Percentiles rank a stretch among this genome's conserved stretches.
phyloP scores from a whole-genome alignment of 2,888 invertebrate genomes.

The Physocephala rufipes region DNA sequence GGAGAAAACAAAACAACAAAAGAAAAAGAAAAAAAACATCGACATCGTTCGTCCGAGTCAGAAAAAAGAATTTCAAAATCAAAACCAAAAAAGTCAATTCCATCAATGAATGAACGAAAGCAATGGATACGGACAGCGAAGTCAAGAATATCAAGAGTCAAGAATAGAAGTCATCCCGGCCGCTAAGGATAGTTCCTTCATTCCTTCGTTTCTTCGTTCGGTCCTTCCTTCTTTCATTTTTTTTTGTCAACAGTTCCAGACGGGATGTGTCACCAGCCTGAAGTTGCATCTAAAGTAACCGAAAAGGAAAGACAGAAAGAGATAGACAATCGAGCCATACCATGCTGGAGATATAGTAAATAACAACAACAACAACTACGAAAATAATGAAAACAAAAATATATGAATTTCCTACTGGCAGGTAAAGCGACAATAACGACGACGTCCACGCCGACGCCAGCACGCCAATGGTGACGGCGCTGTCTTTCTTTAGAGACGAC shows the following conservation, averaged over 20 bases:
- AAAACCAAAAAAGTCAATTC: conserved; percentile 58
- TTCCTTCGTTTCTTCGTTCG: too few relatives aligned
- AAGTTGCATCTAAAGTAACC: neutral
- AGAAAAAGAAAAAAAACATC: conserved; percentile 26
- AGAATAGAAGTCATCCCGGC: conserved; percentile 5
- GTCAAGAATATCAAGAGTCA: neutral
- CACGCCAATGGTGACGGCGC: too few relatives aligned
- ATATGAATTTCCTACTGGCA: neutral
- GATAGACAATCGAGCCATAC: neutral
- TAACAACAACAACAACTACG: conserved; percentile 2
- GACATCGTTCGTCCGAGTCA: neutral
- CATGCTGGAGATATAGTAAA: neutral
- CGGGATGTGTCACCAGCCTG: conserved; percentile 15
- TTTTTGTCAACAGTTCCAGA: too few relatives aligned
- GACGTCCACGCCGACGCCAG: too few relatives aligned
- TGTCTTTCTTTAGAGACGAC: conserved; percentile 12
- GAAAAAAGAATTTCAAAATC: conserved; percentile 31
- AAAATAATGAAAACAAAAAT: too few relatives aligned
- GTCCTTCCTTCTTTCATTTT: too few relatives aligned
- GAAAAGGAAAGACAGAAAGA: conserved; percentile 3
- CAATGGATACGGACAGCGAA: too few relatives aligned
- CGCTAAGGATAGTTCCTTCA: too few relatives aligned
- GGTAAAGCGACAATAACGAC: neutral
- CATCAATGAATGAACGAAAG: conserved; percentile 54
- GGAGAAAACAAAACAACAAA: conserved; percentile 15